A percentile compares a stretch with the other conserved stretches of the same genome.
Evolutionary conservation across 2,888 invertebrate genomes (phyloP).

Genomic region (Chrysolina haemoptera): DNA sequence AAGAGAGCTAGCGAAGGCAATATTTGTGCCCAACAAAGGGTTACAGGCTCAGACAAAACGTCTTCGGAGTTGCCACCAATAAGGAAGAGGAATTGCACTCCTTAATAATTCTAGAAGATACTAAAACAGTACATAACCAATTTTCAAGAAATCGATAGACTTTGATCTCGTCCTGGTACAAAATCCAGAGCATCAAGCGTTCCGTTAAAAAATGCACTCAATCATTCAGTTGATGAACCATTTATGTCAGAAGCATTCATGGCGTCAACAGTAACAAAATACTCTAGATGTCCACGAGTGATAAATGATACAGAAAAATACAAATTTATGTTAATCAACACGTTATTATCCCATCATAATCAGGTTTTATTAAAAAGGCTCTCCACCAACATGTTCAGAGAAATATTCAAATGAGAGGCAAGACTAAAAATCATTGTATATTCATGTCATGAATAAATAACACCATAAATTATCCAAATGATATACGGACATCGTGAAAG

Average conservation of each 20-base stretch:
- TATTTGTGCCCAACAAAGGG: no score
- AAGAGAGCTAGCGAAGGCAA: no score
- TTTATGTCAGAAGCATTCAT: constrained; percentile 1
- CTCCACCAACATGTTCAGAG: constrained; percentile 25
- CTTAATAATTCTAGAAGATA: no score
- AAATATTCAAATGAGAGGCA: constrained; percentile 13
- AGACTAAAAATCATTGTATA: neutral
- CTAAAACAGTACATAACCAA: no score
- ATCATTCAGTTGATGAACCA: neutral
- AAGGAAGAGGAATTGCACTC: no score
- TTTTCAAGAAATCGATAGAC: no score
- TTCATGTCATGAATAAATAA: neutral
- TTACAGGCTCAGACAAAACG: no score
- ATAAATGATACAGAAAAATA: constrained; percentile 14
- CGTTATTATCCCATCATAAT: constrained; percentile 32
- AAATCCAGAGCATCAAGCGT: neutral
- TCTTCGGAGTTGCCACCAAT: no score
- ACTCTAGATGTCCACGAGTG: constrained; percentile 7
- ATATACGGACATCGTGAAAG: constrained; percentile 5
- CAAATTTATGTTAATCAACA: constrained; percentile 35
- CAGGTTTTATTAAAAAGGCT: constrained; percentile 28
- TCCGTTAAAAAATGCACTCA: neutral
- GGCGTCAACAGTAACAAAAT: constrained; percentile 19
- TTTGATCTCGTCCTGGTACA: no score
- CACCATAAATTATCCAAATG: constrained; percentile 15